phyloP scores from a whole-genome alignment of 2,888 invertebrate species.

The Lampropteryx suffumata region DNA sequence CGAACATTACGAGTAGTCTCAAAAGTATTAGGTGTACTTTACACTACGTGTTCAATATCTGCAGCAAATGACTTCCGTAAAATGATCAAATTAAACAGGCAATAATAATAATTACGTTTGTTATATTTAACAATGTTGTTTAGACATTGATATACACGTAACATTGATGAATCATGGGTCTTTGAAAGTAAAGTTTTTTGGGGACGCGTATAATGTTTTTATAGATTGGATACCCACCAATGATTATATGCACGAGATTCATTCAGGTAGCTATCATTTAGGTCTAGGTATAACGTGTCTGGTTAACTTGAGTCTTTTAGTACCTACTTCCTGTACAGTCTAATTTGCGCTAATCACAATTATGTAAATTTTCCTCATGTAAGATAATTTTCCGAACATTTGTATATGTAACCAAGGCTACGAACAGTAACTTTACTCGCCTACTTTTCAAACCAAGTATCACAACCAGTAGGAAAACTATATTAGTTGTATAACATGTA shows the following conservation, averaged over 20 bases:
- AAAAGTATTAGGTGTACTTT: background rate
- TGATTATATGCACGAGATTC: conserved; percentile 18
- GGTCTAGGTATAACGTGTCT: conserved; percentile 24
- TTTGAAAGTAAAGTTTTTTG: conserved; percentile 2
- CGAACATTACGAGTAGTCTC: conserved; percentile 45
- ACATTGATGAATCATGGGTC: conserved; percentile 7
- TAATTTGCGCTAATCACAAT: conserved; percentile 29
- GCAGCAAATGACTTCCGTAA: conserved; percentile 73
- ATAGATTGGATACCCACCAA: background rate
- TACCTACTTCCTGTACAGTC: conserved; percentile 29
- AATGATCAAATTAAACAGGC: conserved; percentile 47
- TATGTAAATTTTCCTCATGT: conserved; percentile 31
- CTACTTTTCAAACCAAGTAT: background rate
- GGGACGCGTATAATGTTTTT: no score
- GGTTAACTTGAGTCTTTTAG: conserved; percentile 21
- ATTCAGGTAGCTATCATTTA: conserved; percentile 18
- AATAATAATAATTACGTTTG: conserved; percentile 45
- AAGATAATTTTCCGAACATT: conserved; percentile 20
- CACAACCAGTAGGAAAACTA: no score
- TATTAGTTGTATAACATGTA: no score
- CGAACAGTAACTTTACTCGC: background rate
- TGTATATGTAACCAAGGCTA: conserved; percentile 12
- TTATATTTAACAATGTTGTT: background rate
- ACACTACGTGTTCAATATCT: conserved; percentile 69
- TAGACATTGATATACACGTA: conserved; percentile 18